Evolutionary conservation across 1,140 invertebrate genomes (phyloP), one percentile per base, ranked within the genome.

Genomic region (Hormaphis cornu): DNA sequence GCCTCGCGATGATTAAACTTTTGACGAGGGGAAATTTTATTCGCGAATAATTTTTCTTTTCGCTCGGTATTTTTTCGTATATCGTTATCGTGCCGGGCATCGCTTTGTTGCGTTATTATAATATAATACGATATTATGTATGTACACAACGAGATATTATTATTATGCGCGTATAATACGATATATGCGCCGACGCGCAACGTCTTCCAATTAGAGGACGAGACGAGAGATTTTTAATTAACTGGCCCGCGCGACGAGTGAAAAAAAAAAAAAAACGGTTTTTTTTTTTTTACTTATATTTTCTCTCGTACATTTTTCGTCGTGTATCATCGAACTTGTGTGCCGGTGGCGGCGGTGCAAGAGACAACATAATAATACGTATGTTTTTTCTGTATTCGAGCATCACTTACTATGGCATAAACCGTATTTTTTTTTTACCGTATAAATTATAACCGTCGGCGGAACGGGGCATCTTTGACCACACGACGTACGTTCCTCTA

Each of bases 11-110:
- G 33, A 63, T 63, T 63, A 63, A 63, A 63, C n/a, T 63, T 42
- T 63, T 48, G 59, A 46, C n/a, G n/a, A 42, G 59, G 59, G 40
- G 30, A 56, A 48, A 63, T 63, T 20, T 30, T 63, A 46, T 63
- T 18, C n/a, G n/a, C 37, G 59, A 63, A 42, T n/a, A 46, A 10
- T 40, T 37, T 35, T 18, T 28, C 37, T 40, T 44, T 42, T 44
- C 56, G 22, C 22, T 1, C 22, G 22, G 14, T 35, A 35, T 54
- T 30, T 14, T 24, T n/a, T n/a, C n/a, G n/a, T n/a, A n/a, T n/a
- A n/a, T n/a, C n/a, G n/a, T n/a, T n/a, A n/a, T n/a, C n/a, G n/a
- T n/a, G n/a, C n/a, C n/a, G n/a, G n/a, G n/a, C n/a, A n/a, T n/a
- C n/a, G n/a, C n/a, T n/a, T n/a, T n/a, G n/a, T n/a, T n/a, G 42